Conservation (phyloP, 2,113 vertebrate genomes). For the Salvelinus namaycush region DNA sequence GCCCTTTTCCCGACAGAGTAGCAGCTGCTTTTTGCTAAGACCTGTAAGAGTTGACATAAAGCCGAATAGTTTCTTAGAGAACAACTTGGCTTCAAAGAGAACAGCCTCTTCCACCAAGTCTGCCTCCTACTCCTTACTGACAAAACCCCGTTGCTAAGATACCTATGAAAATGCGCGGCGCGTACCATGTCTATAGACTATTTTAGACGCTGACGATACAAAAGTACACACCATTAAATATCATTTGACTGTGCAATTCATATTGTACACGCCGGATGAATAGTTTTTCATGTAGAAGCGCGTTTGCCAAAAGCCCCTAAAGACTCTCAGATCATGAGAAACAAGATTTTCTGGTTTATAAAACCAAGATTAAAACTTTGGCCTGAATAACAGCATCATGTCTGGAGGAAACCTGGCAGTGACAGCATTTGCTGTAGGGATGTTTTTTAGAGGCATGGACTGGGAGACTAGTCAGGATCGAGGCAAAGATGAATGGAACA, state of each 20-base stretch:
- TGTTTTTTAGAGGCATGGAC: too few species aligned
- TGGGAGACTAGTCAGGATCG: too few species aligned
- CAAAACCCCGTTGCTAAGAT: conserved; percentile 61
- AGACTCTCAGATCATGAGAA: too few species aligned
- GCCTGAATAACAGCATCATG: too few species aligned
- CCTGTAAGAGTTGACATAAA: neutral
- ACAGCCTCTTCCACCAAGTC: conserved; percentile 1
- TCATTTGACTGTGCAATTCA: neutral
- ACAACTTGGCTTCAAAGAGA: neutral
- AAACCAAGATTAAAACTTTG: too few species aligned
- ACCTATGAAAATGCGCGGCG: conserved; percentile 48
- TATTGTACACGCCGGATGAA: neutral
- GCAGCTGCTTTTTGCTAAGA: neutral
- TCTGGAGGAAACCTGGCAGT: too few species aligned
- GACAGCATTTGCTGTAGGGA: too few species aligned
- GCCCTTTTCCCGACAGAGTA: neutral
- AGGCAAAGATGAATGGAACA: too few species aligned
- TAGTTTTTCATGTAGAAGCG: neutral
- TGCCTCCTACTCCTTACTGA: conserved; percentile 38
- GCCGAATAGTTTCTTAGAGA: neutral
- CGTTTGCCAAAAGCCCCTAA: too few species aligned
- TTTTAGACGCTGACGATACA: conserved; percentile 31
- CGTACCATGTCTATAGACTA: conserved; percentile 30
- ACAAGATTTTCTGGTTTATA: too few species aligned
- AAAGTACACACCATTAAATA: conserved; percentile 3